A percentile compares a stretch with the other conserved stretches of the same genome.
Conservation (phyloP, 2,888 invertebrate species). For the Nebria salina region DNA sequence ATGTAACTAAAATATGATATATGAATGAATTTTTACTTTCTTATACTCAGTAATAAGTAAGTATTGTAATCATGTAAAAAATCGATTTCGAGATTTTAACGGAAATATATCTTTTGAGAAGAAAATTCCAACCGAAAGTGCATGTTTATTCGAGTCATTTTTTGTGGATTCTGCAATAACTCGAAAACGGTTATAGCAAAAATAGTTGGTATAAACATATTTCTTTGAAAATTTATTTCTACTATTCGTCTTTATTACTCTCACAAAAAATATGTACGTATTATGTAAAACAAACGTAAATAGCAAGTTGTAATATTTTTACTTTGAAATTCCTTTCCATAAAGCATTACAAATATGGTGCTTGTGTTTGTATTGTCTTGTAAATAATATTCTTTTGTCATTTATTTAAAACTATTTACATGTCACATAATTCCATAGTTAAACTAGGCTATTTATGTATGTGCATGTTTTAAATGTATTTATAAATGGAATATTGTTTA, state of each 20-base stretch:
- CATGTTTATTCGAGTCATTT: no score
- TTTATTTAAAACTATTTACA: constrained; percentile 31
- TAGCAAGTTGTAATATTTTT: neutral
- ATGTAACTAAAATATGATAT: no score
- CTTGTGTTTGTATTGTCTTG: constrained; percentile 26
- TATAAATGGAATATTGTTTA: constrained; percentile 6
- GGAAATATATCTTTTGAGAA: no score
- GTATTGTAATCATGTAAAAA: no score
- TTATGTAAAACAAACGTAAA: neutral
- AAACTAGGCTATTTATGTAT: neutral
- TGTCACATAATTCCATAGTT: constrained; percentile 6
- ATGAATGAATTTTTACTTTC: no score
- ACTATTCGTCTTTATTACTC: neutral
- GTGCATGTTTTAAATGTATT: constrained; percentile 7
- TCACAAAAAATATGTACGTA: neutral
- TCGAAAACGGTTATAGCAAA: no score
- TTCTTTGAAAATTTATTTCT: no score
- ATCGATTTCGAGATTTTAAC: no score
- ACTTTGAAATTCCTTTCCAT: neutral
- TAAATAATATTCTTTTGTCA: constrained; percentile 38
- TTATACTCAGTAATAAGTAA: no score
- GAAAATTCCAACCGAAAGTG: no score
- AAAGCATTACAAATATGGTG: neutral
- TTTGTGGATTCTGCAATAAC: no score
- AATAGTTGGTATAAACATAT: no score